A percentile compares a stretch with the other conserved stretches of the same genome.
These are phyloP conservation scores for Gallinago solitaria DNA, from an alignment of 2,797 vertebrate species.

Conservation along the genomic window DNA sequence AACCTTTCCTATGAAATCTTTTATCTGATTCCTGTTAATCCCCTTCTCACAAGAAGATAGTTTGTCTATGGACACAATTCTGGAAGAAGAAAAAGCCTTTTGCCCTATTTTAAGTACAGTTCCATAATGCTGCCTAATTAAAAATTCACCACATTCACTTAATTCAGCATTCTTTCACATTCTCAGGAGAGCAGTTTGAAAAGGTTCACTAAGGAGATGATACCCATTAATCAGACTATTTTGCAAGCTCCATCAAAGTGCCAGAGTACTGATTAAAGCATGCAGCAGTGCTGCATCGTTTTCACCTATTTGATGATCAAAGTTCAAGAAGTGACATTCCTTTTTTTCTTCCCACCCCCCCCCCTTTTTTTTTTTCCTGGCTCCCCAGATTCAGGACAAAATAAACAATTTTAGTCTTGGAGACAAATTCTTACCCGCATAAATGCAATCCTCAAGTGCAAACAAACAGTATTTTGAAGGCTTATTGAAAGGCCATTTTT, in stretches of 20 bases:
- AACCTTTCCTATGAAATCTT: background rate
- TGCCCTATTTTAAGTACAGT: background rate
- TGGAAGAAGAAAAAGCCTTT: background rate
- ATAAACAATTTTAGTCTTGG: background rate
- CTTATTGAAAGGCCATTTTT: background rate
- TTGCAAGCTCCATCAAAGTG: background rate
- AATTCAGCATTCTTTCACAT: background rate
- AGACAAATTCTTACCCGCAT: background rate
- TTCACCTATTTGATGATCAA: background rate
- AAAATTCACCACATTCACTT: constrained; percentile 15
- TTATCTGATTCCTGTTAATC: background rate
- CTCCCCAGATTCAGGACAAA: background rate
- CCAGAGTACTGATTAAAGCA: background rate
- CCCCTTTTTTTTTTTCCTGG: background rate
- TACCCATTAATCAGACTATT: background rate
- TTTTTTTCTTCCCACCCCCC: background rate
- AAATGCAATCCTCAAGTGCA: background rate
- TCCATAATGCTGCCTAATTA: background rate
- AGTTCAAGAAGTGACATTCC: background rate
- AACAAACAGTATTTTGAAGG: background rate
- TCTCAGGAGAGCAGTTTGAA: constrained; percentile 10
- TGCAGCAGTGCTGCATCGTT: background rate
- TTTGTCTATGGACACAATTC: background rate
- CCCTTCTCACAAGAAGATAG: background rate
- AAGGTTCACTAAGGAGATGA: background rate